Evolutionary conservation across 2,113 vertebrate species (phyloP).

Genomic region (Gorsachius goisagi): DNA sequence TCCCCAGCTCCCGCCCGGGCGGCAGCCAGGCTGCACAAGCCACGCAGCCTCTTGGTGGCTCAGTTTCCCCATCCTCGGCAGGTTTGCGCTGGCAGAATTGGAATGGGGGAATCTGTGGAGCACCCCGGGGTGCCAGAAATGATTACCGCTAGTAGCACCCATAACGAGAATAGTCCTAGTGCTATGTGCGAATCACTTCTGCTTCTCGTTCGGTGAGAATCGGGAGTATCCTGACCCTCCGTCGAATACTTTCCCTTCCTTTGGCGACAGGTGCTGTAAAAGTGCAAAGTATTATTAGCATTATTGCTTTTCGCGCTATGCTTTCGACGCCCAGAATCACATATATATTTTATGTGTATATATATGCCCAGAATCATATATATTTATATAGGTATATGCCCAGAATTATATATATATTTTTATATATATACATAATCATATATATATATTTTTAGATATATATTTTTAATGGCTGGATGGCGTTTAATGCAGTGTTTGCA

Average conservation of each 20-base stretch:
- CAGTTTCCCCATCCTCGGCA: background rate
- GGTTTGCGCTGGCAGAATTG: background rate
- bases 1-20: background rate
- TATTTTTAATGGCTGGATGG: background rate
- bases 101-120: fast-evolving
- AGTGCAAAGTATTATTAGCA: background rate
- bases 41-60: background rate
- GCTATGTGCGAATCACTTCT: background rate
- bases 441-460: background rate
- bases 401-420: background rate
- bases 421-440: no score
- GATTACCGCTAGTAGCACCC: fast-evolving
- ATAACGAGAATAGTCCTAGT: fast-evolving
- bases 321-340: fast-evolving
- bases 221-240: background rate
- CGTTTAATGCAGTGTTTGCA: background rate
- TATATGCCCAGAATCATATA: no score
- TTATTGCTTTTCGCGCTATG: background rate
- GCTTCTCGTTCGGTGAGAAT: background rate
- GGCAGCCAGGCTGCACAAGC: background rate
- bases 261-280: background rate
- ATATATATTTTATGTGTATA: background rate
- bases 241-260: background rate
- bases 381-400: background rate
- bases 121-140: background rate